These are phyloP conservation scores for Guaruba guarouba DNA, from an alignment of 2,113 vertebrate species.

Conservation along the genomic window DNA sequence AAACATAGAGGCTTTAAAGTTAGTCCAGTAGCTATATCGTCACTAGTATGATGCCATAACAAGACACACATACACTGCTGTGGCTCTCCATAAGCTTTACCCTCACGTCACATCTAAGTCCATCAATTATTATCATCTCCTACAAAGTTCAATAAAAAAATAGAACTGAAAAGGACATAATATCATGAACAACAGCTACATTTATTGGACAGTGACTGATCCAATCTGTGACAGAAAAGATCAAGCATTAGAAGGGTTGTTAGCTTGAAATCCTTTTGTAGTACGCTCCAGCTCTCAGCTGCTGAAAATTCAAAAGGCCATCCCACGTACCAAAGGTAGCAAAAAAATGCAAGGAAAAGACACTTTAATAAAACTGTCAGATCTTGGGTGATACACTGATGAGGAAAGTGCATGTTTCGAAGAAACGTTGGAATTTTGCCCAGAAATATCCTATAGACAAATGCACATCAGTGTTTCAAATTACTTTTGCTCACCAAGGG, in stretches of 20 bases:
- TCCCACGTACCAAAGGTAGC: not conserved
- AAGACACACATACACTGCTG: not conserved
- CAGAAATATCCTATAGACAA: constrained; percentile 62
- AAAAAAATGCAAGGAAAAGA: constrained; percentile 46
- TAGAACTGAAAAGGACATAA: constrained; percentile 13
- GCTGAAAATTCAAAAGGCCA: constrained; percentile 67
- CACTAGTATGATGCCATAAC: constrained; percentile 41
- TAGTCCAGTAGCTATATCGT: not conserved
- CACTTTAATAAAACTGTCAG: constrained; percentile 71
- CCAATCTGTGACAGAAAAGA: constrained; percentile 62
- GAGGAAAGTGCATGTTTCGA: constrained; percentile 47
- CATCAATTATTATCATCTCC: constrained; percentile 52
- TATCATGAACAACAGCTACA: constrained; percentile 40
- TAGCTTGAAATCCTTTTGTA: constrained; percentile 63
- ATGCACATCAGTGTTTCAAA: constrained; percentile 11
- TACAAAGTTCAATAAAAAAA: constrained; percentile 58
- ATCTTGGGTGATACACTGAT: constrained; percentile 53
- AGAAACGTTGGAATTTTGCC: constrained; percentile 63
- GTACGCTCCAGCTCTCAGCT: constrained; percentile 37
- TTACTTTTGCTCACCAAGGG: constrained; percentile 11
- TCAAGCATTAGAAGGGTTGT: constrained; percentile 57
- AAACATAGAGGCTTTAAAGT: not conserved
- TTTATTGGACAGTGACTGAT: constrained; percentile 55
- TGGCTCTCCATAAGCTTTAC: not conserved
- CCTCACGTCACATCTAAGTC: constrained; percentile 13